Percentiles rank a stretch among this genome's conserved stretches.
These are phyloP conservation scores for Thymelicus lineola DNA, from an alignment of 2,888 invertebrate genomes.

Conservation along the genomic window DNA sequence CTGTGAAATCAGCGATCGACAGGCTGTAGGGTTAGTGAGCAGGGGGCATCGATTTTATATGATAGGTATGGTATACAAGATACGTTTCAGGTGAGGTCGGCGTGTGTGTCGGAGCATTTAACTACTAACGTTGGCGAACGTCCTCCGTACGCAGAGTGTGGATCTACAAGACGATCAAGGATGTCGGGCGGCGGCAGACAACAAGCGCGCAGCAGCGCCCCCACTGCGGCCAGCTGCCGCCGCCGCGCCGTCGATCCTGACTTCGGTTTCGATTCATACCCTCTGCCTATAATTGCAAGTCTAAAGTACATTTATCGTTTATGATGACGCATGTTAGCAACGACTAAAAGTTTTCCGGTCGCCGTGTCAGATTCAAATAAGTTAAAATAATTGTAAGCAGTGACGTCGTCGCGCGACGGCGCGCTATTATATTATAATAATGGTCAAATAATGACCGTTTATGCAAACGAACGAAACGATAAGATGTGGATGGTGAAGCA, in stretches of 20 bases:
- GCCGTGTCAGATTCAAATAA: not conserved
- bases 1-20: slow-evolving; percentile 87
- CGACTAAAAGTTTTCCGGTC: slow-evolving; percentile 1
- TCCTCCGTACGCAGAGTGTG: slow-evolving; percentile 63
- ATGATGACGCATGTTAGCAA: not conserved
- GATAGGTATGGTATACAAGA: slow-evolving; percentile 44
- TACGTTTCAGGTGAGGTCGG: slow-evolving; percentile 69
- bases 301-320: slow-evolving; percentile 10
- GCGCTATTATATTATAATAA: slow-evolving; percentile 8
- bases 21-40: slow-evolving; percentile 81
- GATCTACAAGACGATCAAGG: slow-evolving; percentile 67
- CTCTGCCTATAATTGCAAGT: slow-evolving; percentile 11
- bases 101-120: slow-evolving; percentile 56
- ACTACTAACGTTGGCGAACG: slow-evolving; percentile 75
- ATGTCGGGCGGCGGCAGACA: slow-evolving; percentile 73
- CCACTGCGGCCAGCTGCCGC: slow-evolving; percentile 64
- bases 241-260: slow-evolving; percentile 66
- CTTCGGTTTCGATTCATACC: slow-evolving; percentile 52
- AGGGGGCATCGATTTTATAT: slow-evolving; percentile 51
- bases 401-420: not conserved
- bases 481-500: slow-evolving; percentile 29
- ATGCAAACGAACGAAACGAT: slow-evolving; percentile 22
- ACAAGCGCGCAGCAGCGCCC: slow-evolving; percentile 71
- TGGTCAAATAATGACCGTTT: slow-evolving; percentile 5
- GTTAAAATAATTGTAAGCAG: not conserved